These are phyloP conservation scores for Hymenopus coronatus DNA, from an alignment of 2,888 invertebrate species.

Conservation along the genomic window DNA sequence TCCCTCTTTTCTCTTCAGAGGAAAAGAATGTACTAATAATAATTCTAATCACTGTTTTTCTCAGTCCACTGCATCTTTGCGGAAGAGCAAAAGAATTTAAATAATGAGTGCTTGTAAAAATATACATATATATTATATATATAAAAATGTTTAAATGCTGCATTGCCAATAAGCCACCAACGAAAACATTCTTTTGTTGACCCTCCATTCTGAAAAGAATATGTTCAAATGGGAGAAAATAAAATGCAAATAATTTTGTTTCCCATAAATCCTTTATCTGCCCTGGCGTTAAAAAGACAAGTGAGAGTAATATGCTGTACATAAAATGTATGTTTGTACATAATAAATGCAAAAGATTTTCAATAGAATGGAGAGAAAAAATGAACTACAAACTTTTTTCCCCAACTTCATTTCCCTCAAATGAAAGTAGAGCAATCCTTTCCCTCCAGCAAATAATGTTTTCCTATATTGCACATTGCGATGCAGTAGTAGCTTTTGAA, in stretches of 20 bases:
- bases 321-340: constrained; percentile 54
- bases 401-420: not conserved
- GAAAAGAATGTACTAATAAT: not conserved
- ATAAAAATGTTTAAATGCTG: constrained; percentile 18
- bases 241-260: not conserved
- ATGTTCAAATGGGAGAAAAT: not conserved
- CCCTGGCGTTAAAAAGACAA: constrained; percentile 24
- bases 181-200: constrained; percentile 3
- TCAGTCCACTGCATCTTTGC: constrained; percentile 16
- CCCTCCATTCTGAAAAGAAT: not conserved
- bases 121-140: not conserved
- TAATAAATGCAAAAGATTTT: constrained; percentile 40
- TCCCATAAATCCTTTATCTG: not conserved
- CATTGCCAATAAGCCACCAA: constrained; percentile 25
- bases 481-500: not conserved
- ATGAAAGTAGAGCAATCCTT: not conserved
- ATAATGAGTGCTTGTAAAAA: constrained; percentile 12
- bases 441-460: not conserved
- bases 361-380: constrained; percentile 39
- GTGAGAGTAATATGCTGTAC: constrained; percentile 44
- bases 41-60: not conserved
- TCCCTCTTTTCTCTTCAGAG: constrained; percentile 11
- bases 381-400: constrained; percentile 13
- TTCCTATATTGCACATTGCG: constrained; percentile 16
- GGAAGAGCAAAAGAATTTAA: constrained; percentile 16